phyloP scores from a whole-genome alignment of 35 echinoderm and acorn worm genomes.

The Patiria miniata region DNA sequence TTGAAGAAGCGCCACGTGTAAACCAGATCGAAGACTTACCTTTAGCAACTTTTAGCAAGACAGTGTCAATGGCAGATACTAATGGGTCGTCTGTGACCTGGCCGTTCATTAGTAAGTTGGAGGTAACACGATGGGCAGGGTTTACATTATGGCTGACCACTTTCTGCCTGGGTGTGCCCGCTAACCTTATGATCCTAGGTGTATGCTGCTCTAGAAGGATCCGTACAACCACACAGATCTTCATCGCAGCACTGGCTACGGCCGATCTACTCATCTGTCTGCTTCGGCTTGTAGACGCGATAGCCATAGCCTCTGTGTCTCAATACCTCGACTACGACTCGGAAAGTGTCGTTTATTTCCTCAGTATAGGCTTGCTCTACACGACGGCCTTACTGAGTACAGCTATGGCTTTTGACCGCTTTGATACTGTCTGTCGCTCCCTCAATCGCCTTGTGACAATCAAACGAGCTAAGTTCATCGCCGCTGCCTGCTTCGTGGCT shows the following conservation, averaged over 20 bases:
- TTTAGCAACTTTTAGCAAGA: too few relatives aligned
- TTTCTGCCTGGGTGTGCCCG: not conserved
- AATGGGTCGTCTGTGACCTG: too few relatives aligned
- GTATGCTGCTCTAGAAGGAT: not conserved
- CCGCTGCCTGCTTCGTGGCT: not conserved
- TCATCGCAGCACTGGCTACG: not conserved
- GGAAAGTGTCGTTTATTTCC: not conserved
- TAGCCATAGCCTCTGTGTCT: not conserved
- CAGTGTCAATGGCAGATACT: too few relatives aligned
- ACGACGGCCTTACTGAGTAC: not conserved
- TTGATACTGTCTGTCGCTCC: not conserved
- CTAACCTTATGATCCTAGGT: not conserved
- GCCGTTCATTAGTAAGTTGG: not conserved
- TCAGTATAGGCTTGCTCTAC: not conserved
- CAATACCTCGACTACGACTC: not conserved
- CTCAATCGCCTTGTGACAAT: not conserved
- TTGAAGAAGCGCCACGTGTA: too few relatives aligned
- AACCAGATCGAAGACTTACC: too few relatives aligned
- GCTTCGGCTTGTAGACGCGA: not conserved
- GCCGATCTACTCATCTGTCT: slow-evolving; percentile 14
- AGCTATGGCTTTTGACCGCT: slow-evolving; percentile 3
- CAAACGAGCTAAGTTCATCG: not conserved
- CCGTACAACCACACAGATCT: not conserved
- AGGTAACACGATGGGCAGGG: not conserved
- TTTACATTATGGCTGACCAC: not conserved